Base-by-base conservation (phyloP, 2,888 invertebrate genomes). In the Brachypalpus laphriformis region DNA sequence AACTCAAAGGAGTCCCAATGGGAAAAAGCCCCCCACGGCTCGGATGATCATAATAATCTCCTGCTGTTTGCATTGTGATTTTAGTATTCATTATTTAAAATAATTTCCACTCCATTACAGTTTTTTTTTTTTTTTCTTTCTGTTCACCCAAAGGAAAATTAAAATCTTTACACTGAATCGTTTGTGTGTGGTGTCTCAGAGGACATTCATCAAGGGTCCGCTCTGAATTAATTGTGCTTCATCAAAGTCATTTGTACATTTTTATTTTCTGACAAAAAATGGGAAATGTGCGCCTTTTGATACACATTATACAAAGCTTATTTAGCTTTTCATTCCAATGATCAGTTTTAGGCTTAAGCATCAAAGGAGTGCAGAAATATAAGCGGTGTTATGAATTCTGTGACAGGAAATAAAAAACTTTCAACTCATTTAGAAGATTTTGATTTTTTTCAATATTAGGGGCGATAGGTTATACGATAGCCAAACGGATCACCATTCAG, bases 201-300 rank as follows among this genome's bases (percentile, higher is more conserved):
- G 65, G 49, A 57, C 16, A 56, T 71, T 18, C 77, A 42, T 70
- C 11, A 59, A 8, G 47, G 40, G 28, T 56, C 28, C 34, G 37
- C 37, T 49, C 49, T 49, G 71, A 71, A 71, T 78, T 63, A 78
- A 78, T 71, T 78, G 63, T 71, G 56, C 61, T 80, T 37, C 65
- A 65, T 72, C 65, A 65, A 65, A 63, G 78, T 65, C 54, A 66
- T 57, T 71, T 59, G 16, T 25, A 57, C 20, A 47, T 65, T 20
- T 25, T 51, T 25, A 25, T 16, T 54, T 22, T 14, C 28, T 40
- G 22, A 65, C 14, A 54, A 11, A 22, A 11, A 14, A 14, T 20
- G 66, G 34, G 9, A 49, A 25, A 5, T 61, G n/a, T n/a, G n/a
- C n/a, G n/a, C n/a, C n/a, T n/a, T n/a, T n/a, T n/a, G n/a, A n/a